Conservation (phyloP, 37 sponge, comb jelly and placozoan species). For the Hormiphora californensis region DNA sequence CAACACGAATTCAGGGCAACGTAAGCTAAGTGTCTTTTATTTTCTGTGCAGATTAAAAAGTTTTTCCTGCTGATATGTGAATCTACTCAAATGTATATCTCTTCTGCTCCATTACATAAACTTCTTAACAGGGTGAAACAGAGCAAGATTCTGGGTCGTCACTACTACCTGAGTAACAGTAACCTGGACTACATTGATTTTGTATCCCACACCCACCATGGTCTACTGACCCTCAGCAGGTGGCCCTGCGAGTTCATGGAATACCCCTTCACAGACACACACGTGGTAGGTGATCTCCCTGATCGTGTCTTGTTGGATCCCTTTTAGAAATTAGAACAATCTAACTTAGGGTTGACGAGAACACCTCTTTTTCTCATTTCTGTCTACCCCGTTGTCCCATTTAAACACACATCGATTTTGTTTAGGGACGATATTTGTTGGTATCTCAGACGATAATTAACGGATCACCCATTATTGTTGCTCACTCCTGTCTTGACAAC, state of each 20-base stretch:
- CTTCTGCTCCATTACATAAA: too few relatives aligned
- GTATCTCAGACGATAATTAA: background rate
- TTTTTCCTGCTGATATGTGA: too few relatives aligned
- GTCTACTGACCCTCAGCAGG: background rate
- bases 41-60: too few relatives aligned
- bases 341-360: too few relatives aligned
- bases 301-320: too few relatives aligned
- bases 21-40: too few relatives aligned
- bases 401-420: too few relatives aligned
- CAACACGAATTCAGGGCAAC: background rate
- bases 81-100: too few relatives aligned
- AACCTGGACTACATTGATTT: conserved; percentile 18
- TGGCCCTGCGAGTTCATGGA: background rate
- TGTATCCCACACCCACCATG: background rate
- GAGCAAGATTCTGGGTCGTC: background rate
- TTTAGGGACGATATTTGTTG: too few relatives aligned
- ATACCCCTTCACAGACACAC: background rate
- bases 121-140: background rate
- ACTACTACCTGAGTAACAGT: conserved; percentile 5
- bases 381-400: too few relatives aligned
- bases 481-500: background rate
- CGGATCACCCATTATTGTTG: background rate
- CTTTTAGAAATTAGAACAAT: too few relatives aligned
- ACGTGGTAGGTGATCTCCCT: background rate
- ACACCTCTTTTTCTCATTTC: too few relatives aligned